phyloP scores from a whole-genome alignment of 2,888 invertebrate species.

The Belgica antarctica region DNA sequence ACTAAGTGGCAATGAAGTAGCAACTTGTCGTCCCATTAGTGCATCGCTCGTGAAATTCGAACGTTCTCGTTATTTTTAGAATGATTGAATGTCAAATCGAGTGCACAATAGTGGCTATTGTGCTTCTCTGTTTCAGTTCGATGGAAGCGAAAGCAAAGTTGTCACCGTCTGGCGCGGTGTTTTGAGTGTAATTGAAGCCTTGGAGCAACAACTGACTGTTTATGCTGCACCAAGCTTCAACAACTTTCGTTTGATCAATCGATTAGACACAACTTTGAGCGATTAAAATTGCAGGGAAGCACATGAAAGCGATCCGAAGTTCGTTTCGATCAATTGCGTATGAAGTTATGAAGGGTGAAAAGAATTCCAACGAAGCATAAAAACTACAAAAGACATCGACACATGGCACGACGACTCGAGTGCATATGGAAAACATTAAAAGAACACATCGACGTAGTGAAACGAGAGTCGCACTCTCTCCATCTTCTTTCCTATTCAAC shows the following conservation, averaged over 20 bases:
- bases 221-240: background rate
- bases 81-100: constrained; percentile 36
- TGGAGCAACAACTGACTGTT: background rate
- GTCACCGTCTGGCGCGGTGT: background rate
- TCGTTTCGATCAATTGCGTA: background rate
- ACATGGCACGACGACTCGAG: constrained; percentile 21
- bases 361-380: constrained; percentile 35
- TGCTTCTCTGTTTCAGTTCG: background rate
- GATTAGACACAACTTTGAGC: constrained; percentile 3
- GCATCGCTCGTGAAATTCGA: constrained; percentile 32
- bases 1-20: too few relatives aligned
- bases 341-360: constrained; percentile 36
- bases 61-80: constrained; percentile 35
- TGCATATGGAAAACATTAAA: constrained; percentile 18
- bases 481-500: too few relatives aligned
- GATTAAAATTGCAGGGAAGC: background rate
- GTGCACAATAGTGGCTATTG: background rate
- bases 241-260: background rate
- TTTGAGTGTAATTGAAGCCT: background rate
- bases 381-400: constrained; percentile 34
- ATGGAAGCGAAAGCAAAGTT: background rate
- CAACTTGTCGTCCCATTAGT: constrained; percentile 10
- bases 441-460: background rate
- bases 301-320: background rate
- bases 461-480: too few relatives aligned